Evolutionary conservation across 2,113 vertebrate species (phyloP).

Genomic region (Microtus montanus): DNA sequence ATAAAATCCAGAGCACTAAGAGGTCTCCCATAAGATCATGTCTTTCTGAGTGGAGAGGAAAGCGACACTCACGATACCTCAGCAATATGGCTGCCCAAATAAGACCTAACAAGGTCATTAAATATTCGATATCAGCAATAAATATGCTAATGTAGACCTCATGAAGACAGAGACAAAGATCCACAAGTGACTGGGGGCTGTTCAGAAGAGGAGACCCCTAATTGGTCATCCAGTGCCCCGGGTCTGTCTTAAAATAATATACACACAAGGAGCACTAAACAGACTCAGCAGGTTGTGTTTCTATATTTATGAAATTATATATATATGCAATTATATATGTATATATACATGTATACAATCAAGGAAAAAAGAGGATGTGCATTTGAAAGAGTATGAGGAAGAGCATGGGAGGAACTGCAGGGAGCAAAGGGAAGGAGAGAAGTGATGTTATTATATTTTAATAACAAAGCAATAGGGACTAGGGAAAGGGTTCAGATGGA

Average conservation of each 20-base stretch:
- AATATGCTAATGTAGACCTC: neutral
- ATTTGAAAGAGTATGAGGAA: neutral
- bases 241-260: neutral
- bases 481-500: neutral
- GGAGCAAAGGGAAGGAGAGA: neutral
- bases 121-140: neutral
- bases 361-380: neutral
- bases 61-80: neutral
- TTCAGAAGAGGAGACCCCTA: neutral
- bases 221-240: neutral
- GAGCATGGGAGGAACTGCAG: no score
- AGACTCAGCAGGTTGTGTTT: neutral
- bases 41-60: neutral
- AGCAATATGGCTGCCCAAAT: neutral
- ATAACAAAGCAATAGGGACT: neutral
- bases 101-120: neutral
- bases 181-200: neutral
- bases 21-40: neutral
- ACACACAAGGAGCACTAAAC: neutral
- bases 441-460: neutral
- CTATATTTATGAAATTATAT: neutral
- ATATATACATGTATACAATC: neutral
- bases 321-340: neutral
- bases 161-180: neutral
- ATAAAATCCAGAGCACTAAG: neutral